phyloP scores from a whole-genome alignment of 2,797 vertebrate species.

The Agapornis canus region DNA sequence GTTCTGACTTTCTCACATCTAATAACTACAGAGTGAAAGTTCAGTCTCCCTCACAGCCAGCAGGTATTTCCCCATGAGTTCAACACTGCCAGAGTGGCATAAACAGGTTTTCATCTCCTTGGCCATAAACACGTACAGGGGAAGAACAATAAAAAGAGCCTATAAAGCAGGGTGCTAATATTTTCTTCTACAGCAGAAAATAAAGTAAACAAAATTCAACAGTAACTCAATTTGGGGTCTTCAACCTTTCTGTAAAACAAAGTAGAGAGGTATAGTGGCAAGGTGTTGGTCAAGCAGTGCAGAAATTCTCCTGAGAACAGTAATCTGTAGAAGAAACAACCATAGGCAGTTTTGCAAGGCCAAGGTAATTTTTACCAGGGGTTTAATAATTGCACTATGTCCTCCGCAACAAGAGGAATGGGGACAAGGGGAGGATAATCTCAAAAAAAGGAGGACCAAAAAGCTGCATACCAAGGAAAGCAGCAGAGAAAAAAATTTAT shows the following conservation, averaged over 20 bases:
- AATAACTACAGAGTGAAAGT: not conserved
- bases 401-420: not conserved
- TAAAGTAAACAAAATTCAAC: conserved; percentile 4
- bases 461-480: not conserved
- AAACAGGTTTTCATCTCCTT: not conserved
- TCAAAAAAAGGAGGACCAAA: not conserved
- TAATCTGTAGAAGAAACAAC: not conserved
- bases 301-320: not conserved
- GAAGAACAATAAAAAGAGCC: not conserved
- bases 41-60: not conserved
- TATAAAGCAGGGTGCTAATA: conserved; percentile 7
- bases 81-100: not conserved
- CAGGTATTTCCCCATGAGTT: not conserved
- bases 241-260: not conserved
- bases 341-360: not conserved
- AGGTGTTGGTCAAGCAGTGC: not conserved
- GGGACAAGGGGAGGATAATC: not conserved
- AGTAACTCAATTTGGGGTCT: not conserved
- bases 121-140: not conserved
- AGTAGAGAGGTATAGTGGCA: not conserved
- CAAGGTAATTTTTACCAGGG: not conserved
- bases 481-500: not conserved
- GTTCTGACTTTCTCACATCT: not conserved
- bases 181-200: not conserved
- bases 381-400: not conserved